phyloP scores from a whole-genome alignment of 2,888 invertebrate species.

The Gnatocerus cornutus region DNA sequence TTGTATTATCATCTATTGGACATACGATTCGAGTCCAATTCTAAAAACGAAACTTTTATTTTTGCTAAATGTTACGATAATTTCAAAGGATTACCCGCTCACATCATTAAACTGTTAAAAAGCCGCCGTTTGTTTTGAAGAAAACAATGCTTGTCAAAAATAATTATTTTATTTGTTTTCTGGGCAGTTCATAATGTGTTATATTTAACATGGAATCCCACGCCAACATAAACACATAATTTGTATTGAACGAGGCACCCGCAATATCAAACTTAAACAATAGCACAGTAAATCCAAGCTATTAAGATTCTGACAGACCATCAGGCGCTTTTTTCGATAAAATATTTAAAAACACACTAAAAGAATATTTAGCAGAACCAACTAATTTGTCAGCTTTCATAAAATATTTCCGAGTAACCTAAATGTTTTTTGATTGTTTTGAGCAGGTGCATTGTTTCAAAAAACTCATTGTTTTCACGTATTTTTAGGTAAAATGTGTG shows the following conservation, averaged over 20 bases:
- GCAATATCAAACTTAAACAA: slow-evolving; percentile 52
- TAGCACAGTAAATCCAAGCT: slow-evolving; percentile 52
- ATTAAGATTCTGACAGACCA: slow-evolving; percentile 41
- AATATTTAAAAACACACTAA: slow-evolving; percentile 51
- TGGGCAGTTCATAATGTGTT: slow-evolving; percentile 51
- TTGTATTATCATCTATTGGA: no score
- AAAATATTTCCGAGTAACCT: slow-evolving; percentile 43
- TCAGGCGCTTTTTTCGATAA: slow-evolving; percentile 44
- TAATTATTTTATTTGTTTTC: slow-evolving; percentile 27
- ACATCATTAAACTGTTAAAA: background rate
- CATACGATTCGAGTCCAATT: no score
- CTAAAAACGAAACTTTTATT: background rate
- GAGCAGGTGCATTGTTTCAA: slow-evolving; percentile 41
- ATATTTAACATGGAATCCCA: slow-evolving; percentile 50
- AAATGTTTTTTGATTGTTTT: slow-evolving; percentile 40
- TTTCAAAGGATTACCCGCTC: background rate
- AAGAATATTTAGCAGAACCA: slow-evolving; percentile 52
- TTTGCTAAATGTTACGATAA: background rate
- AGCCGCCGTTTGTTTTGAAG: background rate
- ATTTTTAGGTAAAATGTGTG: slow-evolving; percentile 41
- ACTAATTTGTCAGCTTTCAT: slow-evolving; percentile 50
- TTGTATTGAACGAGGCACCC: slow-evolving; percentile 53
- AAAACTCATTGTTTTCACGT: slow-evolving; percentile 41
- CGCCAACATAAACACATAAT: slow-evolving; percentile 57
- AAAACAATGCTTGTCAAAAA: slow-evolving; percentile 33